These are phyloP conservation scores for Plebejus anna DNA, from an alignment of 2,888 invertebrate genomes.

Conservation along the genomic window DNA sequence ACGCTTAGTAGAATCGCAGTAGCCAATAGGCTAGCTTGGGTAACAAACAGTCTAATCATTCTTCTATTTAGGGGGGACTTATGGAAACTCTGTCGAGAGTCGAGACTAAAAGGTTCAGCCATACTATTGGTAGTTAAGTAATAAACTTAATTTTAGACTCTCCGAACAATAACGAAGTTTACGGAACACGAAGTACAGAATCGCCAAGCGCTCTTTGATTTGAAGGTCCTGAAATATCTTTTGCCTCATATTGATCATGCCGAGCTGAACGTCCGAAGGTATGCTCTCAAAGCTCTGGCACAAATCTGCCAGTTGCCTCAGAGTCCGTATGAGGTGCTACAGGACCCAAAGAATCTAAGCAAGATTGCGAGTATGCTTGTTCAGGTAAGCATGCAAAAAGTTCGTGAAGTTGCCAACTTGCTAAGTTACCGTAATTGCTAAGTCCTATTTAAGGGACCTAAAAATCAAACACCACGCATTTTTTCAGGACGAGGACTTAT, in stretches of 20 bases:
- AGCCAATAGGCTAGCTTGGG: background rate
- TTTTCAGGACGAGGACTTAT: constrained; percentile 67
- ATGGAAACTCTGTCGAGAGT: too few species aligned
- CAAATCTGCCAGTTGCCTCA: constrained; percentile 70
- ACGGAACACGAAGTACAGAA: constrained; percentile 64
- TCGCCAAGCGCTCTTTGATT: constrained; percentile 53
- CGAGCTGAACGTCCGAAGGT: constrained; percentile 68
- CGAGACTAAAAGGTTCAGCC: too few species aligned
- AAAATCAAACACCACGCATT: background rate
- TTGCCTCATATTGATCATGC: constrained; percentile 60
- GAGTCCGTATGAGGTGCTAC: constrained; percentile 69
- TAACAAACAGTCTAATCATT: too few species aligned
- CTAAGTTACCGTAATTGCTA: too few species aligned
- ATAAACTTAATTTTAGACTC: constrained; percentile 48
- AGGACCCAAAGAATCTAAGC: constrained; percentile 57
- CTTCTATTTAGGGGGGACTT: too few species aligned
- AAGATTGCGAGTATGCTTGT: constrained; percentile 62
- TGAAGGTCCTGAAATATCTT: constrained; percentile 59
- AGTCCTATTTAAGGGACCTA: too few species aligned
- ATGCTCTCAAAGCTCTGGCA: constrained; percentile 74
- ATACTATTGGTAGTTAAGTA: too few species aligned
- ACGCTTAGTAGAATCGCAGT: background rate
- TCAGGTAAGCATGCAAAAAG: constrained; percentile 40
- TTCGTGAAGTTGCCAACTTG: too few species aligned
- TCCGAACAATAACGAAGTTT: constrained; percentile 70